Base-by-base conservation (phyloP, 1,140 invertebrate genomes). In the Drosophila orena region DNA sequence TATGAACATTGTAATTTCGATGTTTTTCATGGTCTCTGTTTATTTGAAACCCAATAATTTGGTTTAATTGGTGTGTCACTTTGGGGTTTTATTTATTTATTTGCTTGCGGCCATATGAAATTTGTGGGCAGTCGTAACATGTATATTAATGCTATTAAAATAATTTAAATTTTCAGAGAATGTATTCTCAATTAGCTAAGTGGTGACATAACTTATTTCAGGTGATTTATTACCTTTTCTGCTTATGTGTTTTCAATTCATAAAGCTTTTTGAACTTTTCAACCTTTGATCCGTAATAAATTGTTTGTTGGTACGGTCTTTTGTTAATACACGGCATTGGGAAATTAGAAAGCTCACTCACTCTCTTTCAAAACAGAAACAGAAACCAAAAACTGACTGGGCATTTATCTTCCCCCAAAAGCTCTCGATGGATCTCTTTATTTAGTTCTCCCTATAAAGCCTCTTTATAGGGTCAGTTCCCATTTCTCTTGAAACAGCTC, bases 1-100 rank as follows among this genome's bases (percentile, higher is more conserved):
- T 30, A 40, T 59, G 27, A 59, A 35, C 59, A 58, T 58, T 55
- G 52, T 42, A 34, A 59, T 62, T 62, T 61, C 5, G 42, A 59
- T 42, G 54, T 22, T 62, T 34, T 59, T n/a, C 14, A 10, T 49
- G n/a, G 14, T 1, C 8, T 15, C 1, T 17, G 30, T 20, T 50
- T 14, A n/a, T 14, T 52, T 35, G 49, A 11, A 42, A 22, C 6
- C 37, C 12, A 62, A 40, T 44, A 38, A 61, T 47, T 40, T 47
- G 57, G 47, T 37, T 49, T 59, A 24, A 49, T 49, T 59, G 56
- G 7, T 14, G 6, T 49, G 34, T 38, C 24, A 38, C 11, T 38
- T 14, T 8, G 5, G 8, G 4, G 6, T 35, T 44, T 4, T 24
- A 14, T 59, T 24, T 37, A 14, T 14, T 15, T 15, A 7, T 30